Percentiles rank a stretch among this genome's conserved stretches.
Conservation (phyloP, 2,888 invertebrate species). For the Xylocampa areola region DNA sequence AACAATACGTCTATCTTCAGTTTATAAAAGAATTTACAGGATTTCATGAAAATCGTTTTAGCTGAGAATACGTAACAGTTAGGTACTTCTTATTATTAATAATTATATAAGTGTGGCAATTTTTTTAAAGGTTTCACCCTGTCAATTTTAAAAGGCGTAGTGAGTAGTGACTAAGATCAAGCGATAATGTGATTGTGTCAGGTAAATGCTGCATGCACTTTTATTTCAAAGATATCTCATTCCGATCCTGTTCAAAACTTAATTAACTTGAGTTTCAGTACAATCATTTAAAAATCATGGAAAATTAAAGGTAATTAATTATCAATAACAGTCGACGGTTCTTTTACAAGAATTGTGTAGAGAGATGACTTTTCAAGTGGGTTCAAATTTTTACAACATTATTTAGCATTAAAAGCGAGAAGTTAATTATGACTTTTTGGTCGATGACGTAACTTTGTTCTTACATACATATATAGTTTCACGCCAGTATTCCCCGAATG, state of each 20-base stretch:
- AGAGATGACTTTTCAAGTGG: too few relatives aligned
- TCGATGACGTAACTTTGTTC: too few relatives aligned
- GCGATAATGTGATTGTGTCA: conserved; percentile 14
- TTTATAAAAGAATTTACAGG: too few relatives aligned
- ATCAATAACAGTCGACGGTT: not conserved
- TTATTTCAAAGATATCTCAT: conserved; percentile 17
- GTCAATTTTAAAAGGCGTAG: not conserved
- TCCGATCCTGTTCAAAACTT: conserved; percentile 14
- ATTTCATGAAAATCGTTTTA: too few relatives aligned
- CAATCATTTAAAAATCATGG: conserved; percentile 11
- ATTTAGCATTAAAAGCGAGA: not conserved
- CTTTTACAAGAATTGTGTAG: not conserved
- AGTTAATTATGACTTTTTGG: too few relatives aligned
- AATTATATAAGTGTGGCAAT: too few relatives aligned
- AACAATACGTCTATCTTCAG: too few relatives aligned
- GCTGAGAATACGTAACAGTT: too few relatives aligned
- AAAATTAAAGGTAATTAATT: conserved; percentile 21
- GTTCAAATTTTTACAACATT: conserved; percentile 1
- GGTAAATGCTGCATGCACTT: conserved; percentile 2
- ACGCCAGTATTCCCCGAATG: too few relatives aligned
- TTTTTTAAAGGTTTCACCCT: too few relatives aligned
- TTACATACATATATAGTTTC: too few relatives aligned
- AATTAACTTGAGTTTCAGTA: conserved; percentile 22
- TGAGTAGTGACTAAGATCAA: conserved; percentile 26
- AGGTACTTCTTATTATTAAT: too few relatives aligned